Conservation (phyloP, 1,140 invertebrate species). For the Drosophila dunni region DNA sequence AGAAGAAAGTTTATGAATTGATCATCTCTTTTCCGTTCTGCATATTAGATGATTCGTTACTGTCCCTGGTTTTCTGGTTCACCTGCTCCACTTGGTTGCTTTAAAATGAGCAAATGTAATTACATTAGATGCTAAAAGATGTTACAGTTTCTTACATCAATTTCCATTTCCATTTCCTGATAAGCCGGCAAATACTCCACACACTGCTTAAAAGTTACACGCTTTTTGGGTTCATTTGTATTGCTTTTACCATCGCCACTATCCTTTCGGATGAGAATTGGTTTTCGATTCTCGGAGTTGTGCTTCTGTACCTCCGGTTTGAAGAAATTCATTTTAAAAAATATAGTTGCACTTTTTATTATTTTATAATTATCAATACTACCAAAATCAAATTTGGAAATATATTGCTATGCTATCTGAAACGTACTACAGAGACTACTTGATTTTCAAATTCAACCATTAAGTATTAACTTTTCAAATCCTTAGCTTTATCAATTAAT, state of each 20-base stretch:
- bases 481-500: not conserved
- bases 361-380: constrained; percentile 1
- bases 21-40: not conserved
- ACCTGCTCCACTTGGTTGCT: not conserved
- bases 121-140: not conserved
- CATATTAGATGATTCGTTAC: not conserved
- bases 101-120: constrained; percentile 1
- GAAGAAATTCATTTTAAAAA: constrained; percentile 7
- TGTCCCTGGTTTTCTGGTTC: not conserved
- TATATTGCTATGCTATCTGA: not conserved
- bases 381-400: not conserved
- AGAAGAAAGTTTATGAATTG: constrained; percentile 10
- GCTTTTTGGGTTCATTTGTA: constrained; percentile 21
- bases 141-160: not conserved
- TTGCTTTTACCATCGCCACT: not conserved
- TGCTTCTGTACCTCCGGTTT: not conserved
- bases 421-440: not conserved
- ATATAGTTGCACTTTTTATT: not conserved
- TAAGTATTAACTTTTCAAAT: not conserved
- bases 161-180: constrained; percentile 1
- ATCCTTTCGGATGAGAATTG: constrained; percentile 29
- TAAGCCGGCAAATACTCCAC: constrained; percentile 41
- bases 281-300: not conserved
- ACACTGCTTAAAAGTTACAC: constrained; percentile 47
- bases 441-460: not conserved